Evolutionary conservation across 1,140 invertebrate genomes (phyloP).

Genomic region (Lethocerus indicus): DNA sequence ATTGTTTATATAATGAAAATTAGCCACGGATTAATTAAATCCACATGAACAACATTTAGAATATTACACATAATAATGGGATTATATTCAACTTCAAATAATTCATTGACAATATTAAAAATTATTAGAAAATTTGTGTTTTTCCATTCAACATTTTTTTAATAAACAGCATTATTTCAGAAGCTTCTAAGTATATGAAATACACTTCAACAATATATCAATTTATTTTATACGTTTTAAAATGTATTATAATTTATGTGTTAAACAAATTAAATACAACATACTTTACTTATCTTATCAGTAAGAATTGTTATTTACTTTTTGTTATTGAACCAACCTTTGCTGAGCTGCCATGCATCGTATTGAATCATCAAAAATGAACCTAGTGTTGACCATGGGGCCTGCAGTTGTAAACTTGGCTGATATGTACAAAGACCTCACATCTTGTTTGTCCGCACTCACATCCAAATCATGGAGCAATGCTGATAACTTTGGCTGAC

Average conservation of each 20-base stretch:
- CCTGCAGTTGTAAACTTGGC: constrained; percentile 67
- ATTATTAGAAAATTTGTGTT: background rate
- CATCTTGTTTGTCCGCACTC: constrained; percentile 88
- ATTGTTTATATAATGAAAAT: no score
- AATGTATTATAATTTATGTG: no score
- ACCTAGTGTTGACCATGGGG: constrained; percentile 75
- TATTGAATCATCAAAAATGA: constrained; percentile 98
- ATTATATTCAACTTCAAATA: no score
- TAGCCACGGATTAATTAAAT: no score
- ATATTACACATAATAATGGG: no score
- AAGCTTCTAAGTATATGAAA: no score
- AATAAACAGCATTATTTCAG: background rate
- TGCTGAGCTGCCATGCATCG: constrained; percentile 91
- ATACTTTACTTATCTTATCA: background rate
- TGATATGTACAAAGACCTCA: constrained; percentile 84
- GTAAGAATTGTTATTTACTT: background rate
- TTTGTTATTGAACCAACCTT: constrained; percentile 41
- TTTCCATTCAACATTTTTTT: background rate
- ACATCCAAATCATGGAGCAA: constrained; percentile 23
- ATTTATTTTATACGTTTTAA: no score
- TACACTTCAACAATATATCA: no score
- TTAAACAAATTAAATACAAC: background rate
- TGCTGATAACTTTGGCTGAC: constrained; percentile 12
- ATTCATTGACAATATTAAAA: no score
- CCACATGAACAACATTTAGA: no score